Evolutionary conservation across 2,888 invertebrate species (phyloP), one percentile per base, ranked within the genome.

Genomic region (Tromatobia lineatoria): DNA sequence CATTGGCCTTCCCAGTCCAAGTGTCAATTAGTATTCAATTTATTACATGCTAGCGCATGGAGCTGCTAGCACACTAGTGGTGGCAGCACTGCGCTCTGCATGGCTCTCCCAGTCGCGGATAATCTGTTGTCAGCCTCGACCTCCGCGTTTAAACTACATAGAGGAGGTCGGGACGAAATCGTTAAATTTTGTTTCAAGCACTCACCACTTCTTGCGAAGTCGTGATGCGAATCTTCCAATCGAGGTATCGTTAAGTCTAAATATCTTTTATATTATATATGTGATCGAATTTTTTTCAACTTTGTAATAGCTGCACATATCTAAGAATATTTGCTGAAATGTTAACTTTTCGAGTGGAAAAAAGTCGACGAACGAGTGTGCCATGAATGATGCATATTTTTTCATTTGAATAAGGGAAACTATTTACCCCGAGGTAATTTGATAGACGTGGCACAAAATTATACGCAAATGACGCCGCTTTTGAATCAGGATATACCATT

Each of bases 11-110:
- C 54, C 59, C 74, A 45, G 77, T 57, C 86, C 88, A 81, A 86
- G 87, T 89, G 90, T 90, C 90, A 91, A 91, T 91, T 90, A 90
- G 90, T 88, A 91, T 90, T 92, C 89, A 89, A 91, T 91, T 90
- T 90, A 91, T 90, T 87, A 88, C 87, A 50, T 57, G 52, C 78
- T 20, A 52, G 18, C 45, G 20, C 20, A 11, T n/a, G 38, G 13
- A 75, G 54, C 61, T 78, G 59, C 70, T 54, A 64, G 47, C 34
- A 29, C 67, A 50, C 52, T 20, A 47, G 47, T 18, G 84, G 57
- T 80, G 80, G 86, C 85, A 88, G 85, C 86, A 84, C 83, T 78
- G 80, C 61, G 67, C 71, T 66, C 34, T 50, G 70, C 71, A 38
- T 69, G 20, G 3, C 67, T 69, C 57, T 45, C 47, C 13, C 77